Percentiles rank a stretch among this genome's conserved stretches.
Evolutionary conservation across 1,140 invertebrate genomes (phyloP).

Genomic region (Rhizoglyphus robini): DNA sequence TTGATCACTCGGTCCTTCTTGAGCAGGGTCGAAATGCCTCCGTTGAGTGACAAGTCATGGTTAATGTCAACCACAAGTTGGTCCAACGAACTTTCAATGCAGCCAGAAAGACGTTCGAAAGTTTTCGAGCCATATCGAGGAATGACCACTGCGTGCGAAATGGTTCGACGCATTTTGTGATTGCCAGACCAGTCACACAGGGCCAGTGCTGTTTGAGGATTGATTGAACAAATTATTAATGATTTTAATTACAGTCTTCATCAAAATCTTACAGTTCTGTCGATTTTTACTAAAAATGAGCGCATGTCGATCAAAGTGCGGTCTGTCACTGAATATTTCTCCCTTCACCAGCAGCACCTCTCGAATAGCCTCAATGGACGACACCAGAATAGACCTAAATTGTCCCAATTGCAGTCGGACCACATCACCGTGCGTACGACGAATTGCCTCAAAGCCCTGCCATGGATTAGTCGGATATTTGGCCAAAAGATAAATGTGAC

Average conservation of each 20-base stretch:
- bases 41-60: not conserved
- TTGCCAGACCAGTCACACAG: constrained; percentile 70
- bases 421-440: constrained; percentile 56
- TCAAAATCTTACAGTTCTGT: constrained; percentile 50
- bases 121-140: constrained; percentile 49
- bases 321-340: constrained; percentile 59
- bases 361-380: constrained; percentile 52
- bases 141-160: constrained; percentile 58
- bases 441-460: constrained; percentile 51
- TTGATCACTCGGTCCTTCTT: not conserved
- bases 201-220: constrained; percentile 51
- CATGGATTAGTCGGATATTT: constrained; percentile 43
- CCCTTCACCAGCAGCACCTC: constrained; percentile 66
- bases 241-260: too few species aligned
- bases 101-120: constrained; percentile 38
- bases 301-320: constrained; percentile 56
- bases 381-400: constrained; percentile 57
- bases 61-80: constrained; percentile 16
- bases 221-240: too few species aligned
- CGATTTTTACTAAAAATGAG: constrained; percentile 49
- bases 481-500: constrained; percentile 20
- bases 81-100: constrained; percentile 26
- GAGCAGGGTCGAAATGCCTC: not conserved
- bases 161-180: constrained; percentile 58
- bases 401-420: constrained; percentile 55